Evolutionary conservation across 2,797 vertebrate species (phyloP), one percentile per base, ranked within the genome.

Genomic region (Pseudochaenichthys georgianus): DNA sequence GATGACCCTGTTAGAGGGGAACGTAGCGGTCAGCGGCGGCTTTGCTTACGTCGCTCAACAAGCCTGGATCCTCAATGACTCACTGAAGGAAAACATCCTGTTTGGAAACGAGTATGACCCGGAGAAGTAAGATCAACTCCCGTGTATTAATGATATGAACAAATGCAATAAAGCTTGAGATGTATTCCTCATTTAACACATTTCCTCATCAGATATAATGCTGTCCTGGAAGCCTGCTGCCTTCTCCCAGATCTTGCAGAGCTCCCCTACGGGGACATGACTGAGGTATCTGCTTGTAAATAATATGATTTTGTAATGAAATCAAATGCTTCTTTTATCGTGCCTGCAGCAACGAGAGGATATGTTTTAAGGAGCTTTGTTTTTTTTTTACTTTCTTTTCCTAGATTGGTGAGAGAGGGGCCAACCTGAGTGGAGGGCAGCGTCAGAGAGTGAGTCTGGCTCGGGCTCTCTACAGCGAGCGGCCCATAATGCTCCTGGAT

Each of bases 51-150:
- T 94, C 0, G 93, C 96, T 47, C 96, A 96, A 81, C 95, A 96
- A 88, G 95, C 95, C 60, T 96, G 96, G 96, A 95, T 96, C 83
- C 92, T 96, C 64, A 96, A 96, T 79, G 89, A 95, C 76, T 95
- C 96, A n/a, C 82, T 96, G 62, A 93, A 83, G 78, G 95, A 96
- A 71, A 96, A 96, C 87, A 95, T 96, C 68, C 84, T 96, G 77
- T 96, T 96, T 88, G 95, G 95, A 77, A 93, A 92, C 2, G 87
- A 91, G 52, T 95, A 90, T 51, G 75, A 93, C 2, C 77, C 87
- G 80, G 84, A 95, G 62, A 96, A 87, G 96, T 96, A 91, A 92
- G 94, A 63, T 60, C 12, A 45, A 11, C 0, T 43, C 12, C 51
- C 53, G 2, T 11, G 9, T 61, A 48, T 57, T 48, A 3, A 31